Conservation (phyloP, 2,113 vertebrate genomes). For the Jaculus jaculus region DNA sequence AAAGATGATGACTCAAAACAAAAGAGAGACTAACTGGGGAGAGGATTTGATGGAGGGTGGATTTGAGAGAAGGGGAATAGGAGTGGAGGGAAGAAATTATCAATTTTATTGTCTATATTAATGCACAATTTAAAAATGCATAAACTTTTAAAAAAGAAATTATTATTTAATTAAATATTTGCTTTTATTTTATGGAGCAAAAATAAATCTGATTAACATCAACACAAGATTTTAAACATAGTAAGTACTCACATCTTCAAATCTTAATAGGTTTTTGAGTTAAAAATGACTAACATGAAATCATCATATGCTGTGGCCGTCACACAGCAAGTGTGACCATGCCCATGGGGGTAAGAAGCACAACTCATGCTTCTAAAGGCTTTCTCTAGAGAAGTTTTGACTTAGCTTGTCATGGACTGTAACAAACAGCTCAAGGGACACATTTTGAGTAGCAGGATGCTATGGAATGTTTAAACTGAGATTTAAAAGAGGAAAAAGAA, state of each 20-base stretch:
- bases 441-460: background rate
- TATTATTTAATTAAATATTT: background rate
- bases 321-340: background rate
- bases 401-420: background rate
- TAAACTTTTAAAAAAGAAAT: background rate
- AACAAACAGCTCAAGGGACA: background rate
- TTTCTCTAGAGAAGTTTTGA: conserved; percentile 1
- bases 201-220: background rate
- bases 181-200: background rate
- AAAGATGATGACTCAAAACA: no score
- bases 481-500: conserved; percentile 25
- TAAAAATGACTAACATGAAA: conserved; percentile 11
- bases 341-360: background rate
- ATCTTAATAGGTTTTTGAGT: background rate
- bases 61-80: no score
- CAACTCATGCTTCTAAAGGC: background rate
- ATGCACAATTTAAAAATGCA: no score
- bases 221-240: conserved; percentile 3
- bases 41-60: no score
- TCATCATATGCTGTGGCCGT: background rate
- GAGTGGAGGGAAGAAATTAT: no score
- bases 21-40: no score
- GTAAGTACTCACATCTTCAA: conserved; percentile 8
- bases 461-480: conserved; percentile 10
- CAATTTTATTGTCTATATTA: no score